phyloP scores from a whole-genome alignment of 2,888 invertebrate genomes.

The Diabrotica balteata region DNA sequence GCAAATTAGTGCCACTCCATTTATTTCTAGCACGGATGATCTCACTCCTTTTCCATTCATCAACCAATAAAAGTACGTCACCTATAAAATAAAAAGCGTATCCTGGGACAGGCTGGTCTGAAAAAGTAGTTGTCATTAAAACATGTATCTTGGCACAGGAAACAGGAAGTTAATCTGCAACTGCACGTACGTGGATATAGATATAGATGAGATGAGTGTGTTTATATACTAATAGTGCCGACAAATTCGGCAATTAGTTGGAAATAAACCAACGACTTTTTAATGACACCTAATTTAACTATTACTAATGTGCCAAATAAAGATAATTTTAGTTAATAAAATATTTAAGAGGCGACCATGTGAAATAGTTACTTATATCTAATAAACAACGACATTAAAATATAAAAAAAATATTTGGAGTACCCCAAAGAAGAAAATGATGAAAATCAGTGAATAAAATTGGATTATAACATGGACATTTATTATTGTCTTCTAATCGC shows the following conservation, averaged over 20 bases:
- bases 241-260: background rate
- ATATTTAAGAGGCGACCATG: too few relatives aligned
- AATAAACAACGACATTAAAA: too few relatives aligned
- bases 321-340: too few relatives aligned
- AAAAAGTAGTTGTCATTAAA: constrained; percentile 46
- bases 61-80: constrained; percentile 16
- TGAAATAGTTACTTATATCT: too few relatives aligned
- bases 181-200: constrained; percentile 57
- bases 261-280: too few relatives aligned
- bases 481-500: too few relatives aligned
- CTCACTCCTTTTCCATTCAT: constrained; percentile 16
- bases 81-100: constrained; percentile 11
- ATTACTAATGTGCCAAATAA: too few relatives aligned
- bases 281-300: too few relatives aligned
- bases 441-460: too few relatives aligned
- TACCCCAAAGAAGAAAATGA: too few relatives aligned
- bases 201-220: constrained; percentile 23
- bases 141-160: constrained; percentile 56
- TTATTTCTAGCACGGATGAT: constrained; percentile 1
- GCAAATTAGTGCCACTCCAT: constrained; percentile 2
- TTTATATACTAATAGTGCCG: constrained; percentile 13
- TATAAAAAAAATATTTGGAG: too few relatives aligned
- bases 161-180: constrained; percentile 62
- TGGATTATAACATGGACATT: too few relatives aligned
- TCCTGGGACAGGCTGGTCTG: constrained; percentile 5